Evolutionary conservation across 2,113 vertebrate species (phyloP), one percentile per base, ranked within the genome.

Genomic region (Ginglymostoma cirratum): DNA sequence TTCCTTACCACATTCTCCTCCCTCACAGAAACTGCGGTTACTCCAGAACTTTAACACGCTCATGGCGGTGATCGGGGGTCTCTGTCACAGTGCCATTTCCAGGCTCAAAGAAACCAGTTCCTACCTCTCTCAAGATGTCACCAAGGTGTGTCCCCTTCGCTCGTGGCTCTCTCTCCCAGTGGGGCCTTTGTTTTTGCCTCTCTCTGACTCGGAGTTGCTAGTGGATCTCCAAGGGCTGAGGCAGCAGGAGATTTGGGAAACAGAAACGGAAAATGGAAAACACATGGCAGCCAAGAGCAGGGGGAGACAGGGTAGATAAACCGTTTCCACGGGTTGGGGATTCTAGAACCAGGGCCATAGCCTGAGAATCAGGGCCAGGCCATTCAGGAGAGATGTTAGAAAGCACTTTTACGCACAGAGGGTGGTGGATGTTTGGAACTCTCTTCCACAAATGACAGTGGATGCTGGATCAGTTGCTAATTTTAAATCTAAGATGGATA

Each of bases 21-120:
- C 93, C 65, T 96, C 96, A 19, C 34, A 99, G 99, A 98, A 97
- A 96, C 98, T 99, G 76, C 97, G 97, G 96, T 96, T 97, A 65
- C 96, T 98, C 96, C 98, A 99, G 97, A 99, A 99, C 97, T 99
- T 99, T 97, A 99, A 98, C 97, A 99, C 99, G 52, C 97, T 99
- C 96, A 99, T 99, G 99, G 99, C 99, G 0, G 98, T 99, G 52
- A 98, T 98, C 0, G 99, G 99, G 38, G 99, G 98, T 8, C 97
- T 99, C 0, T 99, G 98, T 96, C 99, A 99, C 96, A 99, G 98
- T 45, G 98, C 99, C 52, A 98, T 99, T 96, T 98, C 98, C 93
- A 98, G 99, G 69, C 98, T 99, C 96, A 99, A 99, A 97, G 99
- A 99, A 96, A 99, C 99, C 5, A 98, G 98, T 0, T 97, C 97